A percentile compares a stretch with the other conserved stretches of the same genome.
phyloP scores from a whole-genome alignment of 2,888 invertebrate genomes.

The Drosophila prolongata region DNA sequence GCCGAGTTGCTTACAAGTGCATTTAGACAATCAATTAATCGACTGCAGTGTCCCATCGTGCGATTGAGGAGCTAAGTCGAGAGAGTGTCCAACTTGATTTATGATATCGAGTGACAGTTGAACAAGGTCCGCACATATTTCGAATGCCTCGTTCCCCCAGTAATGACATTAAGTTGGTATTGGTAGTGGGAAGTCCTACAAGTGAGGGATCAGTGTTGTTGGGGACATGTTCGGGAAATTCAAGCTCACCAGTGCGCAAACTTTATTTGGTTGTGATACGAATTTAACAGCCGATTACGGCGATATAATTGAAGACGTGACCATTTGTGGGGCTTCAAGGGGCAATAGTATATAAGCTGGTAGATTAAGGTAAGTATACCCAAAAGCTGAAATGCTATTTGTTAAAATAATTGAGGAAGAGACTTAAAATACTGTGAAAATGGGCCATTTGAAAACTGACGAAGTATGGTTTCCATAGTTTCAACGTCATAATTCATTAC shows the following conservation, averaged over 20 bases:
- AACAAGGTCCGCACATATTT: slow-evolving; percentile 58
- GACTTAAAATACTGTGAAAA: too few species aligned
- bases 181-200: slow-evolving; percentile 41
- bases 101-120: slow-evolving; percentile 66
- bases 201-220: slow-evolving; percentile 24
- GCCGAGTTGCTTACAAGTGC: slow-evolving; percentile 80
- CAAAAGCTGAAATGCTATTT: neutral
- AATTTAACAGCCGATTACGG: slow-evolving; percentile 40
- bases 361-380: neutral
- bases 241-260: slow-evolving; percentile 29
- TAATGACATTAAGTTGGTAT: slow-evolving; percentile 45
- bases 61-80: slow-evolving; percentile 48
- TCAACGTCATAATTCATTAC: too few species aligned
- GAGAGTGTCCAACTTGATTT: slow-evolving; percentile 71
- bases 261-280: slow-evolving; percentile 33
- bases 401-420: neutral
- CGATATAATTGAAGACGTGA: slow-evolving; percentile 26
- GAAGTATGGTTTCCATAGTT: too few species aligned
- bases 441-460: too few species aligned
- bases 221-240: slow-evolving; percentile 8
- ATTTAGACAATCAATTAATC: slow-evolving; percentile 81
- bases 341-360: neutral
- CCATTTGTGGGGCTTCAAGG: slow-evolving; percentile 9
- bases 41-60: slow-evolving; percentile 53
- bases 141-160: slow-evolving; percentile 40